phyloP scores from a whole-genome alignment of 2,797 vertebrate species.

The Argentina silus region DNA sequence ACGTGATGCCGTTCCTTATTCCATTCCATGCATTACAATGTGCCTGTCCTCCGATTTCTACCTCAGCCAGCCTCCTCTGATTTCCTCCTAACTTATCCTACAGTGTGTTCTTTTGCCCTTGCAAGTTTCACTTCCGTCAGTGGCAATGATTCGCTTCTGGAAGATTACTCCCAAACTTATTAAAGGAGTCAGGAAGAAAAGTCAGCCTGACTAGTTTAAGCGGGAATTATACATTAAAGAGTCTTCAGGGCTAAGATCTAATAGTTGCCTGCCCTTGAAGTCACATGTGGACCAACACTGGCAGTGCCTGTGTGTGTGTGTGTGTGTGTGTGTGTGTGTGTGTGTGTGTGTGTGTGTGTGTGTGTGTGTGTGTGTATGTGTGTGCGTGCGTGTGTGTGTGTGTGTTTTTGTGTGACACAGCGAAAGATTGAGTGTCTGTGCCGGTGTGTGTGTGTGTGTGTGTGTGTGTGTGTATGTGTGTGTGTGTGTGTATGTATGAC shows the following conservation, averaged over 20 bases:
- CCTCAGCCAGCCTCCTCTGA: slow-evolving; percentile 31
- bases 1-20: too few relatives aligned
- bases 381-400: slow-evolving; percentile 29
- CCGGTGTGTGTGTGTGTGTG: slow-evolving; percentile 15
- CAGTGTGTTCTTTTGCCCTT: too few relatives aligned
- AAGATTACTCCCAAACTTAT: slow-evolving; percentile 58
- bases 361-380: not conserved
- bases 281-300: slow-evolving; percentile 42
- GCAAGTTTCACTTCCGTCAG: too few relatives aligned
- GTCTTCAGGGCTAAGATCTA: slow-evolving; percentile 61
- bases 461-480: slow-evolving; percentile 23
- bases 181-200: slow-evolving; percentile 50
- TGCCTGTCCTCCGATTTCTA: slow-evolving; percentile 31
- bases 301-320: slow-evolving; percentile 25
- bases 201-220: slow-evolving; percentile 64
- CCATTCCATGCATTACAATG: slow-evolving; percentile 22
- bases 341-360: not conserved
- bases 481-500: slow-evolving; percentile 12
- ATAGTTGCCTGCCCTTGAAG: slow-evolving; percentile 65
- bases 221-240: slow-evolving; percentile 77
- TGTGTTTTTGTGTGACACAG: slow-evolving; percentile 24
- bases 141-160: slow-evolving; percentile 44
- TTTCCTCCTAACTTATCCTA: slow-evolving; percentile 3
- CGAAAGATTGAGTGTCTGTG: not conserved
- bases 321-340: not conserved